Evolutionary conservation across 2,113 vertebrate genomes (phyloP).

Genomic region (Ovis canadensis): DNA sequence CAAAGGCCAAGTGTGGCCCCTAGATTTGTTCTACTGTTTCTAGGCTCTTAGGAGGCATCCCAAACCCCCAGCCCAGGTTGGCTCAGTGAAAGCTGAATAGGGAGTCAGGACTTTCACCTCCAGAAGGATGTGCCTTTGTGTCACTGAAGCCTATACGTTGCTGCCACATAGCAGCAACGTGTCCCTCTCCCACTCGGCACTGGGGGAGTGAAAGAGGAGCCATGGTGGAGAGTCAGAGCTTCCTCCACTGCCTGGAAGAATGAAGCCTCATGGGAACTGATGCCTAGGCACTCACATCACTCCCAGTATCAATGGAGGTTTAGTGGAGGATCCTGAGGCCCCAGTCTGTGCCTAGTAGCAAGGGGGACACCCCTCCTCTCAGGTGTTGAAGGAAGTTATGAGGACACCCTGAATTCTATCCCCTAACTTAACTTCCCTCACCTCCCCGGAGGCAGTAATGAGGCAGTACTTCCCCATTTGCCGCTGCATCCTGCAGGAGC

Average conservation of each 20-base stretch:
- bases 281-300: too few relatives aligned
- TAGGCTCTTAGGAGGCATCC: not conserved
- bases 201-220: not conserved
- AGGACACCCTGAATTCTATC: too few relatives aligned
- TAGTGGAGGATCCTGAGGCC: not conserved
- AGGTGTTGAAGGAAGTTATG: not conserved
- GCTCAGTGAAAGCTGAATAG: not conserved
- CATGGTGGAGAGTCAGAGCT: not conserved
- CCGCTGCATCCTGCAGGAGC: too few relatives aligned
- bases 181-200: not conserved
- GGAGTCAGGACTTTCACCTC: not conserved
- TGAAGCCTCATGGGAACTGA: not conserved
- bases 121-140: not conserved
- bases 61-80: fast-evolving
- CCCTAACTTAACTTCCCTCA: not conserved
- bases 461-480: not conserved
- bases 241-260: not conserved
- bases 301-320: not conserved
- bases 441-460: not conserved
- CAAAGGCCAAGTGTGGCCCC: not conserved
- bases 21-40: not conserved
- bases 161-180: not conserved
- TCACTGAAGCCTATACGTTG: not conserved
- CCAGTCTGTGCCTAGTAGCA: too few relatives aligned
- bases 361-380: too few relatives aligned